A percentile compares a stretch with the other conserved stretches of the same genome.
Conservation (phyloP, 1,140 invertebrate genomes). For the Adelges cooleyi region DNA sequence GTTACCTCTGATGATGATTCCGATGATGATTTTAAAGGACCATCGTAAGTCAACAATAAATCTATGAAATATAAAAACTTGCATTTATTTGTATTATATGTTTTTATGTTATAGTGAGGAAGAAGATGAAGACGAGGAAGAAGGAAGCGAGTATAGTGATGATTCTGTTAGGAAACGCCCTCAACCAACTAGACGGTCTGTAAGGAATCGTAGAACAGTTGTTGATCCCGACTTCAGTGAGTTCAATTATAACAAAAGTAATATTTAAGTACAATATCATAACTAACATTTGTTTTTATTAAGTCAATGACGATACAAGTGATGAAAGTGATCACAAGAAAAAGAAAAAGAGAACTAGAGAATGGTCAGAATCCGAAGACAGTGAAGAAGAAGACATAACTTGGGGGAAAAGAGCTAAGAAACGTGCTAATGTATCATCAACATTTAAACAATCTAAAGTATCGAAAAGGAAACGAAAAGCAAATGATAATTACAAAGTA, state of each 20-base stretch:
- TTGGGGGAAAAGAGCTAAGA: conserved; percentile 44
- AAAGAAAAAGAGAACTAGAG: conserved; percentile 43
- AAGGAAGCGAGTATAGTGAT: conserved; percentile 30
- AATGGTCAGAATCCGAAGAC: conserved; percentile 43
- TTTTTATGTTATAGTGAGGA: conserved; percentile 7
- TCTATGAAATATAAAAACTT: not conserved
- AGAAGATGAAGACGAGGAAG: conserved; percentile 25
- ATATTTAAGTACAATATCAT: no score
- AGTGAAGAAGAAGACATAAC: conserved; percentile 49
- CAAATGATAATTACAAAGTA: not conserved
- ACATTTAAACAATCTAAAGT: not conserved
- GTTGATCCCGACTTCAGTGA: conserved; percentile 50
- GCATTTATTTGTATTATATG: not conserved
- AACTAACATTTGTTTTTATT: conserved; percentile 17
- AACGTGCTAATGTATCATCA: not conserved
- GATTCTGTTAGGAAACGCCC: conserved; percentile 36
- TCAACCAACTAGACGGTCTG: conserved; percentile 45
- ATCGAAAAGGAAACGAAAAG: not conserved
- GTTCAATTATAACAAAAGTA: conserved; percentile 13
- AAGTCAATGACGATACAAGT: conserved; percentile 37
- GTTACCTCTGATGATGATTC: conserved; percentile 67
- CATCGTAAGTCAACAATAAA: conserved; percentile 36
- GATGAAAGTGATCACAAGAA: conserved; percentile 46
- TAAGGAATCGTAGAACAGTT: conserved; percentile 43
- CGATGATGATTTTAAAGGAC: conserved; percentile 77